phyloP scores from a whole-genome alignment of 2,113 vertebrate species.

The Ploceus nigricollis region DNA sequence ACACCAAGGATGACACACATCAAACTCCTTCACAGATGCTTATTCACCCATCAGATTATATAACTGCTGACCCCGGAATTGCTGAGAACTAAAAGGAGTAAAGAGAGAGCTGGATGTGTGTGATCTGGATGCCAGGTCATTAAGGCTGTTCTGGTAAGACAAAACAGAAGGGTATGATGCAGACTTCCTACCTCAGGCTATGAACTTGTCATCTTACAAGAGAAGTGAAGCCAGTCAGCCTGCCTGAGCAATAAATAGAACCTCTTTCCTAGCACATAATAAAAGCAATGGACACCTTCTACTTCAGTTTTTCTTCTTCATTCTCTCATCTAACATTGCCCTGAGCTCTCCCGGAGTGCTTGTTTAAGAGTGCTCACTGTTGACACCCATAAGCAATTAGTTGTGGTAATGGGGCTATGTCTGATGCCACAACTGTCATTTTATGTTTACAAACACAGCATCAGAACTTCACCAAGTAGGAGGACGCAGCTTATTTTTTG shows the following conservation, averaged over 20 bases:
- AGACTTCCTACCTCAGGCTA: conserved; percentile 17
- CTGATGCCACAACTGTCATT: not conserved
- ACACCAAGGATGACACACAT: conserved; percentile 27
- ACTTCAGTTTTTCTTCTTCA: not conserved
- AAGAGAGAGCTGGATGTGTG: not conserved
- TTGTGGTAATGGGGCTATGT: not conserved
- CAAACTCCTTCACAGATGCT: conserved; percentile 59
- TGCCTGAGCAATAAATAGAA: conserved; percentile 34
- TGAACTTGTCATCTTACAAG: conserved; percentile 30
- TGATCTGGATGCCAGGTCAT: conserved; percentile 29
- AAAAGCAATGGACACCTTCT: conserved; percentile 17
- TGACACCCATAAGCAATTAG: not conserved
- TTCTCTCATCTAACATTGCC: not conserved
- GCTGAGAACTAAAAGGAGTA: conserved; percentile 31
- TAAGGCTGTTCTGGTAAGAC: conserved; percentile 17
- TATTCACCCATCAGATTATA: conserved; percentile 46
- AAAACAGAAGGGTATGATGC: not conserved
- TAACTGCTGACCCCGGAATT: conserved; percentile 1
- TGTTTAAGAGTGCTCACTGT: not conserved
- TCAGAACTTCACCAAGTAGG: not conserved
- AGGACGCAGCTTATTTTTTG: not conserved
- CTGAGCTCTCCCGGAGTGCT: not conserved
- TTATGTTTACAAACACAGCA: not conserved
- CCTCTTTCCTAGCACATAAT: not conserved
- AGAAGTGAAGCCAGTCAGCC: not conserved